phyloP scores from a whole-genome alignment of 1,140 invertebrate species.

The Zaprionus ghesquierei region DNA sequence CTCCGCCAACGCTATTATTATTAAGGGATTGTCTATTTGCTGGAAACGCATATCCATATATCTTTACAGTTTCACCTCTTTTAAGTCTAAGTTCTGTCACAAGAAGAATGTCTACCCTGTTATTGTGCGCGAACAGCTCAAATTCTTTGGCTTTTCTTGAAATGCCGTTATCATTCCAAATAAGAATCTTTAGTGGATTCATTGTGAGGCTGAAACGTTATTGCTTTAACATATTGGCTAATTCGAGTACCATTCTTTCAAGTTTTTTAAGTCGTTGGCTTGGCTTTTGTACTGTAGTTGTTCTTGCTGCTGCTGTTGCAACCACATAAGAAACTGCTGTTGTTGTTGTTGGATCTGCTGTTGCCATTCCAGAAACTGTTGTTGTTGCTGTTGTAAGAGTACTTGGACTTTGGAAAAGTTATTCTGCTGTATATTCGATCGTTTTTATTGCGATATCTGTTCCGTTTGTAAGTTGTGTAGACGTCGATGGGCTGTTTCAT shows the following conservation, averaged over 20 bases:
- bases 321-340: background rate
- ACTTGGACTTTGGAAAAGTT: background rate
- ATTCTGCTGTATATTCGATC: background rate
- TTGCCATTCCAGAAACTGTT: no score
- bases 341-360: background rate
- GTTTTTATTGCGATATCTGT: background rate
- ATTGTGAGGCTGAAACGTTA: background rate
- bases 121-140: background rate
- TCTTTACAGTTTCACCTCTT: no score
- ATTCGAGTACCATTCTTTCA: background rate
- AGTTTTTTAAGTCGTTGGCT: background rate
- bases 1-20: no score
- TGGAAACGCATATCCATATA: no score
- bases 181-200: slow-evolving; percentile 10
- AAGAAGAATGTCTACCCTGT: no score
- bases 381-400: background rate
- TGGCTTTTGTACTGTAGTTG: background rate
- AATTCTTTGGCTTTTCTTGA: slow-evolving; percentile 2
- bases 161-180: slow-evolving; percentile 15
- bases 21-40: no score
- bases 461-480: no score
- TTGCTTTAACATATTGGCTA: background rate
- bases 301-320: background rate
- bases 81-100: no score
- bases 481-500: no score